Conservation (phyloP, 2,113 vertebrate genomes). For the Takifugu flavidus region DNA sequence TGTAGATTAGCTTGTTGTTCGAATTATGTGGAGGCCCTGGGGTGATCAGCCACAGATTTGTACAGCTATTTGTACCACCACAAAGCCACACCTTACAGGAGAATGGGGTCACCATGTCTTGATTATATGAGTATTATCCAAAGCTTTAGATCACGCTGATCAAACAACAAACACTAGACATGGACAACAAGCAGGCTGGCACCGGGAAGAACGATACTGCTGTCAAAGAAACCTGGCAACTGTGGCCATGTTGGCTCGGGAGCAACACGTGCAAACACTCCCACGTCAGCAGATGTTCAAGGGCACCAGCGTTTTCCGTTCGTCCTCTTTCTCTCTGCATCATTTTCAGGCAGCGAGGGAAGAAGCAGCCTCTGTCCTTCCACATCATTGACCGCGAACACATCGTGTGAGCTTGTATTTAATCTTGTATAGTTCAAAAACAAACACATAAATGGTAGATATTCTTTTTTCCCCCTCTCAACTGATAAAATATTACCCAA, state of each 20-base stretch:
- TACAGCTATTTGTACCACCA: slow-evolving; percentile 57
- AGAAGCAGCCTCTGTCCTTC: slow-evolving; percentile 30
- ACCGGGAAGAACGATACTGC: slow-evolving; percentile 25
- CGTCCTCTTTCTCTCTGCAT: slow-evolving; percentile 27
- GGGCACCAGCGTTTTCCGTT: no score
- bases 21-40: slow-evolving; percentile 38
- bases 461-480: no score
- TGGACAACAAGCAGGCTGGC: slow-evolving; percentile 27
- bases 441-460: no score
- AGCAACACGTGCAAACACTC: slow-evolving; percentile 17
- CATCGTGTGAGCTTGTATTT: no score
- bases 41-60: slow-evolving; percentile 52
- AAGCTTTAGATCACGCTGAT: slow-evolving; percentile 58
- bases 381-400: no score
- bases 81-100: slow-evolving; percentile 62
- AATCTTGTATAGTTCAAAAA: no score
- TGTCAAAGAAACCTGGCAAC: slow-evolving; percentile 32
- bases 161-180: slow-evolving; percentile 15
- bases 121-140: slow-evolving; percentile 54
- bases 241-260: slow-evolving; percentile 29
- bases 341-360: slow-evolving; percentile 32
- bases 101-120: slow-evolving; percentile 37
- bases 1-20: slow-evolving; percentile 45
- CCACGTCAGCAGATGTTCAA: slow-evolving; percentile 27
- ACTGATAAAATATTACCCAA: no score